A percentile compares a stretch with the other conserved stretches of the same genome.
phyloP scores from a whole-genome alignment of 2,113 vertebrate species.

The Cromileptes altivelis region DNA sequence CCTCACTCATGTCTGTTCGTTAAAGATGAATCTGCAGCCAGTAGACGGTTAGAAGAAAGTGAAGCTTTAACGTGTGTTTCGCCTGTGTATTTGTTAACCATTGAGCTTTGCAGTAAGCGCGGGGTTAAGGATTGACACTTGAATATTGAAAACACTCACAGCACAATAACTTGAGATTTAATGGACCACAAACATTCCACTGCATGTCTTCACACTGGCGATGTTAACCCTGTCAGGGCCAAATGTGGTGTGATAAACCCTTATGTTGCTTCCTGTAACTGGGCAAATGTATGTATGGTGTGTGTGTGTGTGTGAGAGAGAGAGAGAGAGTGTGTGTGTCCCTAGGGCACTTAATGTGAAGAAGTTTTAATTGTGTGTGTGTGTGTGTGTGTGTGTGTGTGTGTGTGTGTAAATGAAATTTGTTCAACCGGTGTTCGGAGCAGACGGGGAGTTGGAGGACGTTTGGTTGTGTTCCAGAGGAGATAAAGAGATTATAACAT shows the following conservation, averaged over 20 bases:
- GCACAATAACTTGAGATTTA: slow-evolving; percentile 33
- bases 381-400: slow-evolving; percentile 6
- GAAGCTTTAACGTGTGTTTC: background rate
- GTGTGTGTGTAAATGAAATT: slow-evolving; percentile 43
- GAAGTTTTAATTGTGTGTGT: slow-evolving; percentile 32
- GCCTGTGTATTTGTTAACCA: slow-evolving; percentile 11
- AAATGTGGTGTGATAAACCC: background rate
- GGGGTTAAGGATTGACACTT: slow-evolving; percentile 35
- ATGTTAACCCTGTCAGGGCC: background rate
- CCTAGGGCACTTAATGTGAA: slow-evolving; percentile 36
- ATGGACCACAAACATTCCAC: slow-evolving; percentile 50
- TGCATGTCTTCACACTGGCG: slow-evolving; percentile 30
- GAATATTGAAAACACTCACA: slow-evolving; percentile 22
- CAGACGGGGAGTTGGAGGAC: background rate
- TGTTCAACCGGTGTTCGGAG: background rate
- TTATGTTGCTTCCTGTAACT: slow-evolving; percentile 6
- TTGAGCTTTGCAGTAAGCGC: background rate
- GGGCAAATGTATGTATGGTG: background rate
- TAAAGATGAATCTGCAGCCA: too few relatives aligned
- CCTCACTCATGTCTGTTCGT: too few relatives aligned
- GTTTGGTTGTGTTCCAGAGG: slow-evolving; percentile 3
- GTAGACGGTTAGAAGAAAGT: too few relatives aligned
- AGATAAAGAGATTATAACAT: slow-evolving; percentile 18
- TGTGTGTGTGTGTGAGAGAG: too few relatives aligned
- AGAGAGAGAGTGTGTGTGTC: slow-evolving; percentile 4